Percentiles rank a stretch among this genome's conserved stretches.
Conservation (phyloP, 30 jellyfish, hydroid and myxozoan species). For the Rhopilema esculentum region DNA sequence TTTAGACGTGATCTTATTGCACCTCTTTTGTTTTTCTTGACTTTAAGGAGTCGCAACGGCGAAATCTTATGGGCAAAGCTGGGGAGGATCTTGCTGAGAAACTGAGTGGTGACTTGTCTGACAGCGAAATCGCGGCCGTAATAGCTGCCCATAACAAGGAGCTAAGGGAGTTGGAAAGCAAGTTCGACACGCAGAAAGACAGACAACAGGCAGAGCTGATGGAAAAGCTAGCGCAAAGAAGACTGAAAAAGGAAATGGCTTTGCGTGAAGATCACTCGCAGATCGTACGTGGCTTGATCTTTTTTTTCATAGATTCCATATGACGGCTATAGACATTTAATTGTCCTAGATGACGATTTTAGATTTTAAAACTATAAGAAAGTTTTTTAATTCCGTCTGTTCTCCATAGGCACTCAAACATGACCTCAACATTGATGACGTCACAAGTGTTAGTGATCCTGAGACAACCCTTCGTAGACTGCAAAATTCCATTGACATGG, state of each 20-base stretch:
- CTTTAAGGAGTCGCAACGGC: slow-evolving; percentile 71
- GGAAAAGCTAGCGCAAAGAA: slow-evolving; percentile 75
- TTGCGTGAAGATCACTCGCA: slow-evolving; percentile 74
- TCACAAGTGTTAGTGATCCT: slow-evolving; percentile 60
- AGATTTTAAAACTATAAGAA: no score
- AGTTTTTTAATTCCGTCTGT: neutral
- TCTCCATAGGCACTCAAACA: slow-evolving; percentile 79
- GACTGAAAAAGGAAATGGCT: slow-evolving; percentile 74
- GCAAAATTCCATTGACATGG: slow-evolving; percentile 69
- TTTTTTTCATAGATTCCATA: neutral
- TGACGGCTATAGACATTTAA: no score
- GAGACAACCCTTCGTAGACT: slow-evolving; percentile 59
- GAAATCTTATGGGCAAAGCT: slow-evolving; percentile 71
- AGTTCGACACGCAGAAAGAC: slow-evolving; percentile 56
- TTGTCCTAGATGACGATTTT: no score
- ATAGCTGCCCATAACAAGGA: slow-evolving; percentile 71
- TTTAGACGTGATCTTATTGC: neutral
- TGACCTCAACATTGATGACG: slow-evolving; percentile 78
- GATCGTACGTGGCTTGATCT: slow-evolving; percentile 54
- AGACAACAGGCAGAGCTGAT: slow-evolving; percentile 69
- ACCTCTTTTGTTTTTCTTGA: slow-evolving; percentile 1
- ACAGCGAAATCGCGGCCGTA: slow-evolving; percentile 69
- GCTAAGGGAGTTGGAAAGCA: slow-evolving; percentile 59
- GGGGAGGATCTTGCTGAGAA: slow-evolving; percentile 79
- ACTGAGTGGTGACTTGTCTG: slow-evolving; percentile 80